Evolutionary conservation across 2,113 vertebrate genomes (phyloP).

Genomic region (Corythaixoides concolor): DNA sequence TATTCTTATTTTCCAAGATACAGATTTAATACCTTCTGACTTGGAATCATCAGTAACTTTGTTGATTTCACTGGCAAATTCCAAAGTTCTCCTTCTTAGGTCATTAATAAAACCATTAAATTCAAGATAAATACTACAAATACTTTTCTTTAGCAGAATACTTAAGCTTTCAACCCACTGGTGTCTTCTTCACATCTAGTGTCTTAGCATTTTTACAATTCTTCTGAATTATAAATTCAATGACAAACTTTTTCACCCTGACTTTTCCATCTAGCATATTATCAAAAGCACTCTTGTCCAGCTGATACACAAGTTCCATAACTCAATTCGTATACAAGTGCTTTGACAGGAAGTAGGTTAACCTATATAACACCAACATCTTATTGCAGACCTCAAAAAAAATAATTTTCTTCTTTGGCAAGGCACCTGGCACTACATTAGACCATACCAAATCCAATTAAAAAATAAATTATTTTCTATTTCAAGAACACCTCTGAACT

Average conservation of each 20-base stretch:
- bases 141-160: neutral
- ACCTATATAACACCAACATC: neutral
- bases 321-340: neutral
- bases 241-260: neutral
- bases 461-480: neutral
- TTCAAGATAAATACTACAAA: neutral
- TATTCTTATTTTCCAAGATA: neutral
- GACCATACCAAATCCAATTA: neutral
- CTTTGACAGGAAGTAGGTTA: neutral
- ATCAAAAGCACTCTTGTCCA: neutral
- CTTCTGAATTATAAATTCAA: neutral
- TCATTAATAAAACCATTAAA: neutral
- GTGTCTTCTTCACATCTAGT: neutral
- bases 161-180: neutral
- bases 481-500: neutral
- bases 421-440: neutral
- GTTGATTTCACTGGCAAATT: neutral
- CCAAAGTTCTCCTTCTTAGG: neutral
- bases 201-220: neutral
- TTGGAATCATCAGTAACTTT: neutral
- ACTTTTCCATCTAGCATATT: neutral
- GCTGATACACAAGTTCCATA: neutral
- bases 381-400: neutral
- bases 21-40: neutral
- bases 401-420: neutral